Evolutionary conservation across 1,140 invertebrate species (phyloP).

Genomic region (Macrostomum lignano): DNA sequence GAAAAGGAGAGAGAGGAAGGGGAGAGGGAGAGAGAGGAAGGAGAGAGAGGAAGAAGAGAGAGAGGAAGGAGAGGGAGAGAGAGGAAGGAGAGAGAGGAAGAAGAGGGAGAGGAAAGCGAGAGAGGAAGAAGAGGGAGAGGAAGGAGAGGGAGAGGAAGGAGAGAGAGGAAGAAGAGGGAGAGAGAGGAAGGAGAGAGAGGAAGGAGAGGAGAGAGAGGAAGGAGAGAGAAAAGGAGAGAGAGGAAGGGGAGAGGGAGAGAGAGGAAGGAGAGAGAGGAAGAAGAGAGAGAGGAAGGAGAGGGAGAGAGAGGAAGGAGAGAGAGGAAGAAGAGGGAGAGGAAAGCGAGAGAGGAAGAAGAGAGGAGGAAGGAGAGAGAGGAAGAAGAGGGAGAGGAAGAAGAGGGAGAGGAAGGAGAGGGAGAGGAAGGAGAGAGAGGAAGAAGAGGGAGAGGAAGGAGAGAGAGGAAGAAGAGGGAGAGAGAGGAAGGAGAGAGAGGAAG

Average conservation of each 20-base stretch:
- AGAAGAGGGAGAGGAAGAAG: neutral
- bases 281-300: conserved; percentile 4
- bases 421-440: conserved; percentile 2
- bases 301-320: neutral
- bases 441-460: neutral
- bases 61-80: neutral
- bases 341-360: conserved; percentile 1
- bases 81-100: neutral
- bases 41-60: conserved; percentile 1
- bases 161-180: conserved; percentile 4
- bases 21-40: conserved; percentile 1
- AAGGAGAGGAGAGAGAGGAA: conserved; percentile 7
- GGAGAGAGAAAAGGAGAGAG: conserved; percentile 6
- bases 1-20: conserved; percentile 7
- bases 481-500: conserved; percentile 1
- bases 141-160: conserved; percentile 1
- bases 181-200: neutral
- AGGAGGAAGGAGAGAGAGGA: neutral
- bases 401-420: neutral
- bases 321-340: neutral
- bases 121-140: conserved; percentile 11
- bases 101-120: conserved; percentile 10
- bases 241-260: neutral
- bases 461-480: neutral
- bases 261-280: conserved; percentile 4